phyloP scores from a whole-genome alignment of 2,888 invertebrate genomes.

The Phymatocera aterrima region DNA sequence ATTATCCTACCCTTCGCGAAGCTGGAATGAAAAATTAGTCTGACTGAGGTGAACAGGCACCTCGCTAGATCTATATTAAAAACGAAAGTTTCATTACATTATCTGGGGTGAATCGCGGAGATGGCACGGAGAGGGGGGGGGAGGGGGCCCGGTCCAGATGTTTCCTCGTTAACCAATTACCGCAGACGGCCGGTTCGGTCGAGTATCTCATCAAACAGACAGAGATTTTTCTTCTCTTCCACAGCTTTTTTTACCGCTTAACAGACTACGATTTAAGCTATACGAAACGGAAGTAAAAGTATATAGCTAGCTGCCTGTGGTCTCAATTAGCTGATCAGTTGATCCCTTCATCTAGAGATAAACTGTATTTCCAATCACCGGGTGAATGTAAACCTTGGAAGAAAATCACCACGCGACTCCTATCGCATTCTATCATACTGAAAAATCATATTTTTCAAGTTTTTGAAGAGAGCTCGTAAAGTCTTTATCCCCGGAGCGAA shows the following conservation, averaged over 20 bases:
- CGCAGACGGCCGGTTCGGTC: background rate
- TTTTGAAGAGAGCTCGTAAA: background rate
- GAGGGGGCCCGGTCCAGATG: too few relatives aligned
- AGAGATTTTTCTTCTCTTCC: background rate
- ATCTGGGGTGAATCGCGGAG: background rate
- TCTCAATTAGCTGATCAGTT: conserved; percentile 7
- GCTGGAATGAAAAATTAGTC: too few relatives aligned
- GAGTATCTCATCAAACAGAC: conserved; percentile 12
- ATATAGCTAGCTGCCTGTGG: background rate
- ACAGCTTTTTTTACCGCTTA: background rate
- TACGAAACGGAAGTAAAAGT: background rate
- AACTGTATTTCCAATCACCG: background rate
- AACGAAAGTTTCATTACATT: background rate
- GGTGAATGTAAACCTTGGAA: background rate
- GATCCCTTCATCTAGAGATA: background rate
- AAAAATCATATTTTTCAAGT: conserved; percentile 9
- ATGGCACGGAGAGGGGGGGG: too few relatives aligned
- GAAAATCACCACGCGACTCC: too few relatives aligned
- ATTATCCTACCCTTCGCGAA: too few relatives aligned
- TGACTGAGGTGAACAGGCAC: too few relatives aligned
- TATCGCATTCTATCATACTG: background rate
- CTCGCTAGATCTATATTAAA: too few relatives aligned
- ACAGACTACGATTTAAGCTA: background rate
- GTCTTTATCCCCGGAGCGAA: background rate
- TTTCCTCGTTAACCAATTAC: conserved; percentile 5